Base-by-base conservation (phyloP, 2,888 invertebrate genomes). In the Tromatobia lineatoria region DNA sequence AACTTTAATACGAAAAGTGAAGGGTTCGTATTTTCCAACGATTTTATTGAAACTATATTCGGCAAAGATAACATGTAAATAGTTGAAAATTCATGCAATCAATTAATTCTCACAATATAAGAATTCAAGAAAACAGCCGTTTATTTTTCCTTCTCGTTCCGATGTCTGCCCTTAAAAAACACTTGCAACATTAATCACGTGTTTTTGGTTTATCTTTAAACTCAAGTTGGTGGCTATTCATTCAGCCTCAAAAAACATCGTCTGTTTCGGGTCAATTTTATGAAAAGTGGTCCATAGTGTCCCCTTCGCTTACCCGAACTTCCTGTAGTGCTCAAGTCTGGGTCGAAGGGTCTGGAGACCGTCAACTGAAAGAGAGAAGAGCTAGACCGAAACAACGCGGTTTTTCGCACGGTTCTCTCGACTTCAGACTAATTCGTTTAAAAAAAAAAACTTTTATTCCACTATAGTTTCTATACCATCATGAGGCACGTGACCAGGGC, bases 401-500 rank as follows among this genome's bases (percentile, higher is more conserved):
- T 18, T 77, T 67, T 69, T 57, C 23, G 54, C 76, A 29, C 54
- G 8, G 15, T 45, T 13, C 52, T 18, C 77, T 61, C 34, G 59
- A 50, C 59, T 70, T 70, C 18, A 15, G 38, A 70, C 69, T 47
- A 67, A 78, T 61, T 50, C 23, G 67, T 34, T 77, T 69, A 38
- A 45, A 70, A 50, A 73, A 70, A 64, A 20, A 23, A 45, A 50
- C 66, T 34, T 57, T 45, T 15, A 67, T 67, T 25, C 47, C 47
- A 67, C 45, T 18, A 42, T 13, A 64, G 29, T 64, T 38, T 61
- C 34, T 18, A 34, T 15, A 1, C 34, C 18, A n/a, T n/a, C n/a
- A 61, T 38, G 13, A 13, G 61, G 23, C 79, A 73, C 70, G 73
- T 80, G 79, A 73, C 57, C 54, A 18, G 29, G 38, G n/a, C 18